Base-by-base conservation (phyloP, 2,888 invertebrate species). In the Drosophila mulleri region DNA sequence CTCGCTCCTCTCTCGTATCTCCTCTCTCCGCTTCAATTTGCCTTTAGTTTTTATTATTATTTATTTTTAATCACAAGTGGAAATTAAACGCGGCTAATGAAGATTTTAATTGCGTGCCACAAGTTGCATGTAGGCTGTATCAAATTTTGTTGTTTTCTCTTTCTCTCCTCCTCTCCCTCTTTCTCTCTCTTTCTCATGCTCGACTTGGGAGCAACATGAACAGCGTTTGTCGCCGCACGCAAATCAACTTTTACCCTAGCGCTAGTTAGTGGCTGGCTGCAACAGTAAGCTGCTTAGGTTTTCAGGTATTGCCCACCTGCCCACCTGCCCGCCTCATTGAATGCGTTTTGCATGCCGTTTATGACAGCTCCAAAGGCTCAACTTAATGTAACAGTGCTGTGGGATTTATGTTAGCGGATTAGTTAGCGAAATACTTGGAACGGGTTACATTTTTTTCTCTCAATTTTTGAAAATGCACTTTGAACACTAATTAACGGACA, bases 51-150 rank as follows among this genome's bases (percentile, higher is more conserved):
- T 37, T 53, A 41, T 56, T 65, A 48, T 54, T 86, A 75, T 82
- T 78, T 18, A 61, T 76, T 89, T 89, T 89, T 86, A 86, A 86
- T 86, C 86, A 90, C 87, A 87, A 90, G 90, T 89, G 88, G 88
- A 88, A 90, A 90, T 90, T 88, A 88, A 88, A 88, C 89, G 87
- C 89, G 89, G 90, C 88, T 88, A 88, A 88, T 88, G 87, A 88
- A 88, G 87, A 88, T 88, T 88, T 88, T 88, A 88, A 88, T 86
- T 90, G 86, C 86, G 87, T 86, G 86, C 88, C 78, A 75, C 81
- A 63, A 67, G 57, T 72, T 72, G 77, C 89, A 84, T 89, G 84
- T 89, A 83, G 84, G 84, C 58, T 44, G 68, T 20, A 54, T 44
- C n/a, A 48, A 48, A 48, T 48, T 50, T 32, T 12, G n/a, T 32